A percentile compares a stretch with the other conserved stretches of the same genome.
phyloP scores from a whole-genome alignment of 2,113 vertebrate genomes.

The Kryptolebias marmoratus region DNA sequence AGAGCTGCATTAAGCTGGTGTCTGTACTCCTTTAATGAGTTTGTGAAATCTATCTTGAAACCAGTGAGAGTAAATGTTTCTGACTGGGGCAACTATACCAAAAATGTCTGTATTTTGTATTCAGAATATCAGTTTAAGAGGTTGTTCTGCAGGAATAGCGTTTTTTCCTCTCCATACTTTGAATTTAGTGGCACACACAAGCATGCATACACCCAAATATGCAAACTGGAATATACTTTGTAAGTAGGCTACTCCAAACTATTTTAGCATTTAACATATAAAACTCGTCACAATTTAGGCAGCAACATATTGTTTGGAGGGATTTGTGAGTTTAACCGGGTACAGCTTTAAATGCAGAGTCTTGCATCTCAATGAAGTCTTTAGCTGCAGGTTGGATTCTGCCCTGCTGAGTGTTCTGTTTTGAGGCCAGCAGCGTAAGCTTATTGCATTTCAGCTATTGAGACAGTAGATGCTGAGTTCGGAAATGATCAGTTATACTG shows the following conservation, averaged over 20 bases:
- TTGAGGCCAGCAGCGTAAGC: conserved; percentile 58
- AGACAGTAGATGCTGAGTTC: conserved; percentile 60
- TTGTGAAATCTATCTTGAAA: conserved; percentile 36
- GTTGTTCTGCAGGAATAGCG: conserved; percentile 11
- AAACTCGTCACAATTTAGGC: conserved; percentile 63
- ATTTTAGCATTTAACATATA: conserved; percentile 67
- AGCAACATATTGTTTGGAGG: conserved; percentile 66
- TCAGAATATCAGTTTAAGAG: too few species aligned
- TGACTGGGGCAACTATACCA: not conserved
- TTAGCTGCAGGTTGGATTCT: conserved; percentile 68
- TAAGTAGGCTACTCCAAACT: conserved; percentile 57
- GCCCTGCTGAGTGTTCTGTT: conserved; percentile 65
- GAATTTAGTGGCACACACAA: conserved; percentile 17
- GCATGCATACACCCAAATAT: conserved; percentile 2
- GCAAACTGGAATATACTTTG: conserved; percentile 42
- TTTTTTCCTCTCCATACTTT: not conserved
- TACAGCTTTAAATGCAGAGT: conserved; percentile 50
- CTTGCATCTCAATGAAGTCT: conserved; percentile 72
- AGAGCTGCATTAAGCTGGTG: conserved; percentile 22
- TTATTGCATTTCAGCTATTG: conserved; percentile 64
- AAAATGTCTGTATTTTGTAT: conserved; percentile 3
- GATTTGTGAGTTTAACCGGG: conserved; percentile 70
- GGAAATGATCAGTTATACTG: conserved; percentile 55
- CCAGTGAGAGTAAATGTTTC: conserved; percentile 12
- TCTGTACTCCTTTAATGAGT: conserved; percentile 34